Percentiles rank a stretch among this genome's conserved stretches.
These are phyloP conservation scores for Eurois occulta DNA, from an alignment of 2,888 invertebrate genomes.

Conservation along the genomic window DNA sequence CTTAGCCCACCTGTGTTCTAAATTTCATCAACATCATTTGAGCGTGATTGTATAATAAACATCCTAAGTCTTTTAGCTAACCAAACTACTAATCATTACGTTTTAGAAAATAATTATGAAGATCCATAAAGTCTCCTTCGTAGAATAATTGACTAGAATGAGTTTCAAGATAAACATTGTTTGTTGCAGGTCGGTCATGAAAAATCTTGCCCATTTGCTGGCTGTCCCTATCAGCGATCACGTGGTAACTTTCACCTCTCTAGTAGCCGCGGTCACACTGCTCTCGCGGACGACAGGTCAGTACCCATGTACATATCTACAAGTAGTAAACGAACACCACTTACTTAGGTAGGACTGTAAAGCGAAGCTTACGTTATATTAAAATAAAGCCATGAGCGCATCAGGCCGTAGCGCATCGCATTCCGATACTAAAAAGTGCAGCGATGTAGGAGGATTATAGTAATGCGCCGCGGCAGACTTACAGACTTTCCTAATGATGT, in stretches of 20 bases:
- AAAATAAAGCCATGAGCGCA: neutral
- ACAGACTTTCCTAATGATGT: neutral
- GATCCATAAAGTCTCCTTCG: neutral
- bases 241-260: constrained; percentile 91
- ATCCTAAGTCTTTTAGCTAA: neutral
- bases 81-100: neutral
- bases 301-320: constrained; percentile 5
- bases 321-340: neutral
- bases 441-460: neutral
- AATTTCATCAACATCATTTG: neutral
- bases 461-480: neutral
- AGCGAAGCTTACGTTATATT: neutral
- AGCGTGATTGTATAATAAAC: neutral
- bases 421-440: neutral
- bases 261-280: constrained; percentile 90
- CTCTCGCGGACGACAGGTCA: constrained; percentile 90
- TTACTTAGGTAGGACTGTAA: neutral
- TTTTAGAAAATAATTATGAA: neutral
- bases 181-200: constrained; percentile 92
- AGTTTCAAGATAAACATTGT: neutral
- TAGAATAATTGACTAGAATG: neutral
- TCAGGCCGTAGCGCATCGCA: neutral
- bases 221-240: constrained; percentile 93
- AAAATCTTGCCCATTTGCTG: constrained; percentile 93
- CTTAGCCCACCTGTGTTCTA: neutral